A percentile compares a stretch with the other conserved stretches of the same genome.
Evolutionary conservation across 35 echinoderm and acorn worm genomes (phyloP).

Genomic region (Heliocidaris tuberculata): DNA sequence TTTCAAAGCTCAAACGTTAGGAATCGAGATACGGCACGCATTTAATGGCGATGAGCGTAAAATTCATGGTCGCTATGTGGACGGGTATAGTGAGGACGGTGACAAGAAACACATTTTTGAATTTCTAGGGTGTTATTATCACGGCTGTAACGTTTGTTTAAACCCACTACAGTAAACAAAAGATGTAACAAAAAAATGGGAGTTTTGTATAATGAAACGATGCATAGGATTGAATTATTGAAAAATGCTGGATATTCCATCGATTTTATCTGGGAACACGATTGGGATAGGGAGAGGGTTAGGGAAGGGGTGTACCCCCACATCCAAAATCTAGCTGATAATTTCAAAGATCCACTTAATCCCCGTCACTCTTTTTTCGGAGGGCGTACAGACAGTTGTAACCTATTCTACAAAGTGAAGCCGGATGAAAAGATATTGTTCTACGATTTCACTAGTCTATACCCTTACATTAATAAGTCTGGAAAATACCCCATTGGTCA

Average conservation of each 20-base stretch:
- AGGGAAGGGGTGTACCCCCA: no score
- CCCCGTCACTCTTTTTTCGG: no score
- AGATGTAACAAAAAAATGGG: neutral
- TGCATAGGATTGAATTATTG: neutral
- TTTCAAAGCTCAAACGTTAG: neutral
- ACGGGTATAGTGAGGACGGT: neutral
- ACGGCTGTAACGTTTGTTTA: neutral
- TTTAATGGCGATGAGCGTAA: neutral
- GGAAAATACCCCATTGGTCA: neutral
- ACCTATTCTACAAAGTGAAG: no score
- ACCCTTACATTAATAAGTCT: conserved; percentile 49
- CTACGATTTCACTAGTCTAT: conserved; percentile 40
- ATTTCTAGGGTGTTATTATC: conserved; percentile 16
- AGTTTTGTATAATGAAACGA: neutral
- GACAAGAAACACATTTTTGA: neutral
- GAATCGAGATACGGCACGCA: neutral
- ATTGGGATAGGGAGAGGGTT: no score
- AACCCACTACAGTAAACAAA: neutral
- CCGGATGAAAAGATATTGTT: no score
- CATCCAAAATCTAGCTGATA: no score
- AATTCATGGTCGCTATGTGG: neutral
- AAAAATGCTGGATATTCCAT: neutral
- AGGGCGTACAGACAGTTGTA: no score
- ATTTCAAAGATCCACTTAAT: no score
- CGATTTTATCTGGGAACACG: no score